phyloP scores from a whole-genome alignment of 1,140 invertebrate species.

The Idris sp. region DNA sequence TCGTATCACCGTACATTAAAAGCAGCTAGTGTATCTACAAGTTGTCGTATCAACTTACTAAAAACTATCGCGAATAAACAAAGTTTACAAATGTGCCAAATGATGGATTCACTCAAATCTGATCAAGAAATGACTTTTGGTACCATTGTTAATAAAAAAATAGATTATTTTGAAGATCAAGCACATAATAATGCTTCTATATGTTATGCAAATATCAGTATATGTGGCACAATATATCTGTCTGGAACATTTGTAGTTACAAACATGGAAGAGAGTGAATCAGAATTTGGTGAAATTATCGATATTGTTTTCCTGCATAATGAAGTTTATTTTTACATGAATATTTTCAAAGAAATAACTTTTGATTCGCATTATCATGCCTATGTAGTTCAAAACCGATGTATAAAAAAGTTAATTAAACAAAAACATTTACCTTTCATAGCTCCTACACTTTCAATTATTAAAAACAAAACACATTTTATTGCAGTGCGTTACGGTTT shows the following conservation, averaged over 20 bases:
- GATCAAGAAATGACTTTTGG: neutral
- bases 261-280: slow-evolving; percentile 3
- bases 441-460: too few relatives aligned
- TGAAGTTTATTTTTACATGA: slow-evolving; percentile 20
- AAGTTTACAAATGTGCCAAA: neutral
- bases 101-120: neutral
- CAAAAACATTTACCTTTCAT: too few relatives aligned
- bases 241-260: slow-evolving; percentile 11
- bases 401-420: too few relatives aligned
- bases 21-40: too few relatives aligned
- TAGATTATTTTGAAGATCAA: slow-evolving; percentile 1
- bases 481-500: too few relatives aligned
- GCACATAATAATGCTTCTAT: neutral
- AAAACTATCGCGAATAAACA: neutral
- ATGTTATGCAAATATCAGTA: slow-evolving; percentile 5
- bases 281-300: slow-evolving; percentile 20
- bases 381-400: neutral
- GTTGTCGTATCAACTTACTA: neutral
- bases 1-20: too few relatives aligned
- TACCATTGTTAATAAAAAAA: neutral
- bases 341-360: slow-evolving; percentile 21
- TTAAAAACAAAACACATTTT: too few relatives aligned
- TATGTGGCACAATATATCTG: neutral
- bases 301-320: slow-evolving; percentile 4
- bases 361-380: slow-evolving; percentile 3